These are phyloP conservation scores for Aricia agestis DNA, from an alignment of 1,140 invertebrate genomes.

Conservation along the genomic window DNA sequence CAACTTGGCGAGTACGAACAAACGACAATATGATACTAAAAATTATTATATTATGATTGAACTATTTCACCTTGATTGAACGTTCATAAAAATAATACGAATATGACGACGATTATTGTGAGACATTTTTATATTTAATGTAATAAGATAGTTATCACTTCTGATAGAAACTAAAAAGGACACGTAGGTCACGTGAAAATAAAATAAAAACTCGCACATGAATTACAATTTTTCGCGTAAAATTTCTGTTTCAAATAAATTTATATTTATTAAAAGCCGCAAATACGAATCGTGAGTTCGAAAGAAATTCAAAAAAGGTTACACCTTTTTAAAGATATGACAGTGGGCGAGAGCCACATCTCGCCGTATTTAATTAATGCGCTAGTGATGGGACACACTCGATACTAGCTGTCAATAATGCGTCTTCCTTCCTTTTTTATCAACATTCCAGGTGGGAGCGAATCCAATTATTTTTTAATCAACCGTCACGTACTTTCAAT, in stretches of 20 bases:
- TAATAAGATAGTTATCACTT: no score
- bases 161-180: no score
- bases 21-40: no score
- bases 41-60: no score
- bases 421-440: background rate
- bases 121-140: no score
- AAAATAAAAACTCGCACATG: no score
- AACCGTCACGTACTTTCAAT: background rate
- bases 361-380: slow-evolving; percentile 9
- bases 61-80: no score
- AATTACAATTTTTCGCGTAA: no score
- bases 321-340: background rate
- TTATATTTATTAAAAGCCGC: background rate
- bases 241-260: slow-evolving; percentile 1
- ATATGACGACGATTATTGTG: no score
- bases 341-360: background rate
- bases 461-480: background rate
- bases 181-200: no score
- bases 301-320: slow-evolving; percentile 8
- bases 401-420: background rate
- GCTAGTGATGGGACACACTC: background rate
- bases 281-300: background rate
- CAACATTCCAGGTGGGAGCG: background rate
- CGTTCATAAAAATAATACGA: no score
- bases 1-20: no score